Conservation (phyloP, 2,797 vertebrate species). For the Mus minutoides region DNA sequence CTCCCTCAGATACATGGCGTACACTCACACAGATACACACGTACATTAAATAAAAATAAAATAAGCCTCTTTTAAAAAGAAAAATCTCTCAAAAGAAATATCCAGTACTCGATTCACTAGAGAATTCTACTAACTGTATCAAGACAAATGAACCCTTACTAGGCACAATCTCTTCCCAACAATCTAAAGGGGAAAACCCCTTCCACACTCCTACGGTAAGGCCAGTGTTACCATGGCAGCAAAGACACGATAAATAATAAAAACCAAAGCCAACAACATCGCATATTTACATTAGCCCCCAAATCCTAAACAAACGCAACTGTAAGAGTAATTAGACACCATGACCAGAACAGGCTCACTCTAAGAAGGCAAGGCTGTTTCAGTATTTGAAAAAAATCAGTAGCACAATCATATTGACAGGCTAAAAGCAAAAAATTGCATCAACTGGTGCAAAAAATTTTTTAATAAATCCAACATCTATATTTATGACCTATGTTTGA, state of each 20-base stretch:
- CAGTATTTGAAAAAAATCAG: slow-evolving; percentile 24
- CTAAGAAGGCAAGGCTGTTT: not conserved
- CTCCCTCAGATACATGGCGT: not conserved
- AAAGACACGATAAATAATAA: not conserved
- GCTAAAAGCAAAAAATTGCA: not conserved
- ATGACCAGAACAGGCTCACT: not conserved
- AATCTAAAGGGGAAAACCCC: not conserved
- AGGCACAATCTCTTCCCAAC: not conserved
- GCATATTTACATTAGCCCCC: not conserved
- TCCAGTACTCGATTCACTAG: not conserved
- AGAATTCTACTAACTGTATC: slow-evolving; percentile 27
- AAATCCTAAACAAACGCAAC: slow-evolving; percentile 32
- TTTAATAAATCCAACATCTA: not conserved
- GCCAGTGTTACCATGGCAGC: not conserved
- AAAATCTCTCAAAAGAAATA: slow-evolving; percentile 39
- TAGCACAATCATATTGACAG: not conserved
- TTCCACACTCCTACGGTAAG: not conserved
- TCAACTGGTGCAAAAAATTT: not conserved
- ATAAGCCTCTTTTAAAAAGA: not conserved
- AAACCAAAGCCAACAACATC: not conserved
- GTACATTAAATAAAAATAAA: not conserved
- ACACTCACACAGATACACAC: not conserved
- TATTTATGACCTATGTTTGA: not conserved
- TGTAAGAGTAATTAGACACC: slow-evolving; percentile 18
- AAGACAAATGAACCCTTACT: slow-evolving; percentile 1